Percentiles rank a stretch among this genome's conserved stretches.
These are phyloP conservation scores for Psittacula derbiana DNA, from an alignment of 2,797 vertebrate species.

Conservation along the genomic window DNA sequence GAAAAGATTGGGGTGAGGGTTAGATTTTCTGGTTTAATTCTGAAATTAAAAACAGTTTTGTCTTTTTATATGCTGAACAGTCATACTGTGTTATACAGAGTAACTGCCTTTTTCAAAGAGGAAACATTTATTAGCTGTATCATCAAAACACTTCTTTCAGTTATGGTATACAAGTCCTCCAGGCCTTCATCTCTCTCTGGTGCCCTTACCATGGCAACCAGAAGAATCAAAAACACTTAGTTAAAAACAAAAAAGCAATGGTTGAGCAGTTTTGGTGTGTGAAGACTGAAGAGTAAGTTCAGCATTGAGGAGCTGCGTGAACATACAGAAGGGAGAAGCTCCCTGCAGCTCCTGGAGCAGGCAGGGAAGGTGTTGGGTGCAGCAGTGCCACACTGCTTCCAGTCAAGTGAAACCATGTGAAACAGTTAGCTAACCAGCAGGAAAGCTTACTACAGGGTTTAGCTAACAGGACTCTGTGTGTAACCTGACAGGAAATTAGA, in stretches of 20 bases:
- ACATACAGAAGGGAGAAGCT: not conserved
- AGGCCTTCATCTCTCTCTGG: not conserved
- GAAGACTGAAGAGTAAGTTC: not conserved
- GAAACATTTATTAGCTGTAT: not conserved
- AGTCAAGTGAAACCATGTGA: not conserved
- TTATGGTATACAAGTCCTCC: not conserved
- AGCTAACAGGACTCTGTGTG: not conserved
- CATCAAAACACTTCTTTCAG: not conserved
- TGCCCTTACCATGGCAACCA: not conserved
- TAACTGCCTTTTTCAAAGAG: not conserved
- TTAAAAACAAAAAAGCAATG: not conserved
- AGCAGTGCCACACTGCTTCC: not conserved
- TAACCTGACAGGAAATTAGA: not conserved
- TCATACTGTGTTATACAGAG: not conserved
- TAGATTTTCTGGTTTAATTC: not conserved
- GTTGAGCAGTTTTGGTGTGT: not conserved
- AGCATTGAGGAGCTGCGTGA: not conserved
- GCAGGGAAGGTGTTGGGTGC: not conserved
- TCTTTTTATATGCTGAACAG: not conserved
- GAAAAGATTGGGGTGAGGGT: not conserved
- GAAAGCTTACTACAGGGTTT: not conserved
- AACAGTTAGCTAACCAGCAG: not conserved
- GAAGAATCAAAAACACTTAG: not conserved
- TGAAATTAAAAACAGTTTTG: not conserved
- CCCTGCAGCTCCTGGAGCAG: rapidly evolving